Evolutionary conservation across 30 jellyfish, hydroid and myxozoan genomes (phyloP).

Genomic region (Cassiopea andromeda): DNA sequence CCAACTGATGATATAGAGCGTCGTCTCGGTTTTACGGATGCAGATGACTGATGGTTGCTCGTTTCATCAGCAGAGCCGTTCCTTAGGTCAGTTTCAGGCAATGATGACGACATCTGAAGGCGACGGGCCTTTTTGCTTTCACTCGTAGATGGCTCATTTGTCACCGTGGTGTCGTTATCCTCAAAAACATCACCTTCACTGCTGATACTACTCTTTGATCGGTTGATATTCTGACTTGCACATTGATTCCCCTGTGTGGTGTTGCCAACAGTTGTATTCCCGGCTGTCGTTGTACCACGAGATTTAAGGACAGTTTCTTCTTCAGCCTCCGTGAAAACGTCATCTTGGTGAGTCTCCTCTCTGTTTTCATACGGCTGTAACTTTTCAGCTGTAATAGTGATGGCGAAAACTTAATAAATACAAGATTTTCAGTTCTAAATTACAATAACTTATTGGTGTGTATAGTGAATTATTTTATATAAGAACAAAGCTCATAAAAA

Average conservation of each 20-base stretch:
- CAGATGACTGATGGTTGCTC: constrained; percentile 26
- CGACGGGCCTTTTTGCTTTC: constrained; percentile 71
- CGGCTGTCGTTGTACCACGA: constrained; percentile 81
- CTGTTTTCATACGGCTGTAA: constrained; percentile 79
- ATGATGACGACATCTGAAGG: constrained; percentile 59
- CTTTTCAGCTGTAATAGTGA: constrained; percentile 40
- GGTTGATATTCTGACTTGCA: constrained; percentile 12
- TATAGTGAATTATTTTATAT: too few species aligned
- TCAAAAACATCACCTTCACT: constrained; percentile 53
- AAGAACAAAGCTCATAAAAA: too few species aligned
- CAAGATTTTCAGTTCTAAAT: too few species aligned
- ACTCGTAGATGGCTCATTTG: constrained; percentile 29
- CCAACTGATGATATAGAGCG: constrained; percentile 69
- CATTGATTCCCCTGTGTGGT: constrained; percentile 19
- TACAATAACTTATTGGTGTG: too few species aligned
- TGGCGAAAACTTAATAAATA: too few species aligned
- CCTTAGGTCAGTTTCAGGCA: constrained; percentile 71
- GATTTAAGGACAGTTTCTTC: constrained; percentile 71
- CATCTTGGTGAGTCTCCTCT: constrained; percentile 69
- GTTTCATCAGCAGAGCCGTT: constrained; percentile 44
- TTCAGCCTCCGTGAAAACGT: constrained; percentile 67
- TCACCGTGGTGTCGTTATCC: constrained; percentile 31
- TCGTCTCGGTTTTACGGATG: constrained; percentile 58
- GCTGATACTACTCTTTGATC: not conserved
- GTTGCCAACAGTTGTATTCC: constrained; percentile 75